These are phyloP conservation scores for Stictonetta naevosa DNA, from an alignment of 2,113 vertebrate genomes.

Conservation along the genomic window DNA sequence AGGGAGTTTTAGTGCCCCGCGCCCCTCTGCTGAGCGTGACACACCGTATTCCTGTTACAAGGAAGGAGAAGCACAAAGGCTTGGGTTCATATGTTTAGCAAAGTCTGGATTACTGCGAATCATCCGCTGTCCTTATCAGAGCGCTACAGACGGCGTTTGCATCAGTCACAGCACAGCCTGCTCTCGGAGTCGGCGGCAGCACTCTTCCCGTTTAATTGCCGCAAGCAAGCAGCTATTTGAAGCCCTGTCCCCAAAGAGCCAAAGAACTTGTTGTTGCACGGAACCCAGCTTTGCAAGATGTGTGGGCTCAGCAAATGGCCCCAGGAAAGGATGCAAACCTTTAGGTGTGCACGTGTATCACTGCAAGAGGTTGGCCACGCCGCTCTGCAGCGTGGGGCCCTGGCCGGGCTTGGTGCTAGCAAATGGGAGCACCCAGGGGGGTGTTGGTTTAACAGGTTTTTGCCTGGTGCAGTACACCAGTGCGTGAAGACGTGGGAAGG, in stretches of 20 bases:
- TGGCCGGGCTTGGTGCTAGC: not conserved
- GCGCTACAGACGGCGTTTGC: not conserved
- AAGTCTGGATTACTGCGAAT: slow-evolving; percentile 49
- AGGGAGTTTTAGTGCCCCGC: not conserved
- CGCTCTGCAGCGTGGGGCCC: not conserved
- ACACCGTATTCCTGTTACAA: not conserved
- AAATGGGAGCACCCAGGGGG: not conserved
- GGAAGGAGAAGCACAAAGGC: not conserved
- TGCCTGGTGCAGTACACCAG: not conserved
- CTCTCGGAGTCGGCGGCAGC: not conserved
- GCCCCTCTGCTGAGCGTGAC: not conserved
- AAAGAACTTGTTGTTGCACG: not conserved
- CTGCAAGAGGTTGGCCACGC: not conserved
- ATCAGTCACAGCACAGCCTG: slow-evolving; percentile 23
- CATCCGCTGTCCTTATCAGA: slow-evolving; percentile 62
- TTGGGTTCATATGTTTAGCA: not conserved
- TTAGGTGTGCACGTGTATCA: rapidly evolving
- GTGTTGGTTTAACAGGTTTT: not conserved
- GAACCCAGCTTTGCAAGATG: not conserved
- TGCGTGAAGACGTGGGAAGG: rapidly evolving
- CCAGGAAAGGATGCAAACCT: not conserved
- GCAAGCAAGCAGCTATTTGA: slow-evolving; percentile 47
- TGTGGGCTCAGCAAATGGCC: not conserved
- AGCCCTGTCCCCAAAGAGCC: slow-evolving; percentile 40
- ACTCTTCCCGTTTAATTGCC: slow-evolving; percentile 12